Evolutionary conservation across 2,888 invertebrate species (phyloP), one percentile per base, ranked within the genome.

Genomic region (Gastracanthus pulcherrimus): DNA sequence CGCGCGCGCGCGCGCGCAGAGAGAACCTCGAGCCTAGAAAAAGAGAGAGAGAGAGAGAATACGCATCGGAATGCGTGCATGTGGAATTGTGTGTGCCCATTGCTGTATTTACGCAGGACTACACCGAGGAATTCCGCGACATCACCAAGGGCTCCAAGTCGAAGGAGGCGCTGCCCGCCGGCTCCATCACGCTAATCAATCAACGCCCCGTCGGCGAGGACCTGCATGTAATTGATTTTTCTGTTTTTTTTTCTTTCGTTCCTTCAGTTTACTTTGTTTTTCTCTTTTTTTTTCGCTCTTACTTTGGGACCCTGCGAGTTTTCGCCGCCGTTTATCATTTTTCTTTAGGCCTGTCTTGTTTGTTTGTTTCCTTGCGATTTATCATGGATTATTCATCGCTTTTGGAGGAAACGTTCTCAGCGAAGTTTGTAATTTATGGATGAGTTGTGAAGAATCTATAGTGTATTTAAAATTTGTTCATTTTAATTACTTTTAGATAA

Each of bases 81-180:
- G 92, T 92, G 89, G 89, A 62, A 80, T 90, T 92, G 91, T 91
- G 86, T 88, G 89, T 88, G 89, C 80, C 82, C 88, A 85, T 91
- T 90, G 90, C 89, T 87, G 62, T 79, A 79, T 81, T 77, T 93
- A 92, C 91, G 88, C 94, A 98, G 98, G 98, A 98, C 93, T 98
- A 98, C 94, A 97, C 97, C 88, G 98, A 98, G 94, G 98, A 98
- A 93, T 98, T 98, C 94, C 95, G 98, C 91, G 98, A 98, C 94
- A 98, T 98, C 93, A 96, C 97, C 92, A 98, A 97, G 93, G 97
- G 97, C 91, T 89, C 91, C 78, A 97, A 97, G 94, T 96, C 96
- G 88, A 97, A 97, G 95, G 97, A 97, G 93, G 96, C 97, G 89
- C 94, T 97, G 87, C 97, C 97, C 88, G 96, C 97, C 89, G 97